phyloP scores from a whole-genome alignment of 2,113 vertebrate species.

The Oxyruncus cristatus region DNA sequence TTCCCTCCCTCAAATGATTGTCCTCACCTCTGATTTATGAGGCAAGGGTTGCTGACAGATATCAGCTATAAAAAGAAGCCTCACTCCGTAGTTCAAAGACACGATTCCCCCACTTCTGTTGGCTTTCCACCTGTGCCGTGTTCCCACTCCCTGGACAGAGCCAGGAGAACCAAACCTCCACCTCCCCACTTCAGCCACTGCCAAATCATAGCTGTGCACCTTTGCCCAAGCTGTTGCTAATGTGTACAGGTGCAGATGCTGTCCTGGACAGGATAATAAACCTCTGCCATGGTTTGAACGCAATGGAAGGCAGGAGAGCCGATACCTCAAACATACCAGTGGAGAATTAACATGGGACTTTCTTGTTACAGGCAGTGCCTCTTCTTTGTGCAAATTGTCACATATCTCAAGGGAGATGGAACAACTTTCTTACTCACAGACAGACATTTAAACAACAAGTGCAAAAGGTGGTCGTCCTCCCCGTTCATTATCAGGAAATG shows the following conservation, averaged over 20 bases:
- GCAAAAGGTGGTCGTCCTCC: neutral
- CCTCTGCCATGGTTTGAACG: neutral
- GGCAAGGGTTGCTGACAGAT: neutral
- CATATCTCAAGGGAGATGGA: neutral
- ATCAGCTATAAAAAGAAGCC: neutral
- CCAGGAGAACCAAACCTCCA: neutral
- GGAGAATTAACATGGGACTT: neutral
- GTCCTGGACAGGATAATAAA: neutral
- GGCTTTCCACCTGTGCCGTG: neutral
- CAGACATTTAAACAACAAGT: neutral
- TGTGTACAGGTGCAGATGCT: neutral
- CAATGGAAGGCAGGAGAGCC: neutral
- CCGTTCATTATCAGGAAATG: neutral
- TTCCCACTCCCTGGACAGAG: neutral
- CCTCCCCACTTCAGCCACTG: neutral
- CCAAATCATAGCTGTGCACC: accelerated
- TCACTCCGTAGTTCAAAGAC: neutral
- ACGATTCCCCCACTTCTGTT: neutral
- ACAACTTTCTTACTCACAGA: neutral
- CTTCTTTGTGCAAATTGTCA: neutral
- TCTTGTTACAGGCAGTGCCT: neutral
- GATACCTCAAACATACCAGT: neutral
- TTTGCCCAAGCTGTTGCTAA: neutral
- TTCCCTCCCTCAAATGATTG: neutral
- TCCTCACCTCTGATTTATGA: neutral